These are phyloP conservation scores for Bubo bubo DNA, from an alignment of 2,113 vertebrate species.

Conservation along the genomic window DNA sequence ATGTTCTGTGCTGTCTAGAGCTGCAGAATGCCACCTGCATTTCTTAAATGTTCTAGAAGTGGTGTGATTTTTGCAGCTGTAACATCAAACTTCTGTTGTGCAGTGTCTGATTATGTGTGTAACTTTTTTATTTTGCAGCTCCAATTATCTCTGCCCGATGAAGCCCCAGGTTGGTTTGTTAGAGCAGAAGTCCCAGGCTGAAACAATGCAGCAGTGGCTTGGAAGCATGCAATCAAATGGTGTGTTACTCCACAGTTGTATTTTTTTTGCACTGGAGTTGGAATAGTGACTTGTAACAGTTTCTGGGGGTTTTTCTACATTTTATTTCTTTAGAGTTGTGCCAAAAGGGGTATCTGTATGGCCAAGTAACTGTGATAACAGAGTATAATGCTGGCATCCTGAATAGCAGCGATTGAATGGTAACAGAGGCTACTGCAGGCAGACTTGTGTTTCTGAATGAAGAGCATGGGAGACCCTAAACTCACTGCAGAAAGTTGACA, in stretches of 20 bases:
- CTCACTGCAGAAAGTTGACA: neutral
- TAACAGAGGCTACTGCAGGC: neutral
- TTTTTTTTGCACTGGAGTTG: neutral
- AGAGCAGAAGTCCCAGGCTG: conserved; percentile 78
- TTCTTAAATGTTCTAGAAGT: neutral
- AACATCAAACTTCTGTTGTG: neutral
- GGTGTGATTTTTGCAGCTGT: neutral
- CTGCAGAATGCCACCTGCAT: neutral
- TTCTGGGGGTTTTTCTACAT: neutral
- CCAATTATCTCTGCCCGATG: conserved; percentile 74
- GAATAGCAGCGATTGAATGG: neutral
- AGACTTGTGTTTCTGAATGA: neutral
- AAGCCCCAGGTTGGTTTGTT: conserved; percentile 75
- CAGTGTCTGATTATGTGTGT: neutral
- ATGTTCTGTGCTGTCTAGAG: neutral
- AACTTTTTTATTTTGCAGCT: conserved; percentile 71
- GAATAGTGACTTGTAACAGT: neutral
- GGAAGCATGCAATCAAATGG: conserved; percentile 76
- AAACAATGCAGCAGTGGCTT: conserved; percentile 87
- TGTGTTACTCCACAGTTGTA: neutral
- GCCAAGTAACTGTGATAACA: neutral
- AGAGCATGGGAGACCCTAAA: neutral
- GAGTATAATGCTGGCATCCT: neutral
- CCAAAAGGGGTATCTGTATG: neutral
- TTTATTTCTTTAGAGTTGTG: neutral